phyloP scores from a whole-genome alignment of 2,113 vertebrate genomes.

The Lophura nycthemera region DNA sequence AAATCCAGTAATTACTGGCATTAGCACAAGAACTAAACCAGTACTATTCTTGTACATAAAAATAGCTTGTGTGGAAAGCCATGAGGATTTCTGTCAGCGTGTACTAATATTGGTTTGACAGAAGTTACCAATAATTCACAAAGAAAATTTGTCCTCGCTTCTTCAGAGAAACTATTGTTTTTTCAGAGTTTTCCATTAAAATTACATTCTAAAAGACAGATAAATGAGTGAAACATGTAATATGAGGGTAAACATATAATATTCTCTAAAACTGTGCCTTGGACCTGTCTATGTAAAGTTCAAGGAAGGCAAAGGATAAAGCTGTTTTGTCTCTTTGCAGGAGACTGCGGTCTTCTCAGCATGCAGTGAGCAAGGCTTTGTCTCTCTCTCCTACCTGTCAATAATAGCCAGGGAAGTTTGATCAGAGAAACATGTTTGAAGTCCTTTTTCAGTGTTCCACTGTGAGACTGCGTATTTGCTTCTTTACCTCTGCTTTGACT shows the following conservation, averaged over 20 bases:
- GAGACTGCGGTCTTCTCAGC: not conserved
- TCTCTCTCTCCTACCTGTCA: not conserved
- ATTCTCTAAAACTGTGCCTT: not conserved
- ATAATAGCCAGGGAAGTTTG: not conserved
- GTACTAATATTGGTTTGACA: not conserved
- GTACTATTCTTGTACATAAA: not conserved
- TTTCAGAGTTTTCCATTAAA: not conserved
- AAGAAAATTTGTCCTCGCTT: not conserved
- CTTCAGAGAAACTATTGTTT: not conserved
- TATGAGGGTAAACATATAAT: not conserved
- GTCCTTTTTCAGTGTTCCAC: fast-evolving
- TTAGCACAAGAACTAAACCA: not conserved
- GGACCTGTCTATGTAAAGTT: not conserved
- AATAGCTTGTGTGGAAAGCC: not conserved
- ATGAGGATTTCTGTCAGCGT: not conserved
- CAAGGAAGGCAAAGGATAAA: not conserved
- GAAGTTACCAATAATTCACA: not conserved
- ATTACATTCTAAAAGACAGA: not conserved
- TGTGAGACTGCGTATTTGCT: not conserved
- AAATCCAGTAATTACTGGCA: not conserved
- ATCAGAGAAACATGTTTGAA: not conserved
- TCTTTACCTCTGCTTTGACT: not conserved
- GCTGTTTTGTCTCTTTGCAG: not conserved
- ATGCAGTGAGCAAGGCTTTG: not conserved
- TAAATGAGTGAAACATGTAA: not conserved